phyloP scores from a whole-genome alignment of 2,113 vertebrate genomes.

The Lucifuga dentata region DNA sequence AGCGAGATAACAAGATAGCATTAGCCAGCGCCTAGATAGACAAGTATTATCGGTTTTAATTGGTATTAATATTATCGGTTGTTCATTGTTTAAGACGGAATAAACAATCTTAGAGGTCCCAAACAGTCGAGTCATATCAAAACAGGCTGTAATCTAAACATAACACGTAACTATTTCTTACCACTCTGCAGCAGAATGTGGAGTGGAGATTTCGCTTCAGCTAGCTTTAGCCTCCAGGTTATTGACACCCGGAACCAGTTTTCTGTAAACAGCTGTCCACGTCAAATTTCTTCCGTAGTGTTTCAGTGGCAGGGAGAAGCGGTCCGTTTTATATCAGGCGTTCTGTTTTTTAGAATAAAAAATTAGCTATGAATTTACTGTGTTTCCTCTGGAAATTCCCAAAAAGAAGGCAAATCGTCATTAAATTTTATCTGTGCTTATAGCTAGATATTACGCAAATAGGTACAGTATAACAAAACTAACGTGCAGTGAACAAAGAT shows the following conservation, averaged over 20 bases:
- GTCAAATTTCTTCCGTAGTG: constrained; percentile 48
- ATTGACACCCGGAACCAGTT: constrained; percentile 65
- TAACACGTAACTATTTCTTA: constrained; percentile 42
- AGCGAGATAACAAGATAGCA: constrained; percentile 16
- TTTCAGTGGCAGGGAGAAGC: not conserved
- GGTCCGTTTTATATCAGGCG: not conserved
- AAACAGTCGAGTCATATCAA: not conserved
- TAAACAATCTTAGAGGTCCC: not conserved
- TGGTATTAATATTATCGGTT: not conserved
- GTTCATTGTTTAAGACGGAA: not conserved
- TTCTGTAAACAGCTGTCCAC: constrained; percentile 20
- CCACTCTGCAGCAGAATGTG: constrained; percentile 37
- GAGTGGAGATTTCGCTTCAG: constrained; percentile 37
- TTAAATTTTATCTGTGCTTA: too few relatives aligned
- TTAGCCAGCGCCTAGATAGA: constrained; percentile 37
- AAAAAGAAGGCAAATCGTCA: too few relatives aligned
- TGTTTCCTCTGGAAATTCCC: too few relatives aligned
- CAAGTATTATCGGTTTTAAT: not conserved
- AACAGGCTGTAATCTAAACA: accelerated
- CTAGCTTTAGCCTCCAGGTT: constrained; percentile 58
- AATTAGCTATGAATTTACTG: too few relatives aligned
- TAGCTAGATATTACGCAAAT: too few relatives aligned
- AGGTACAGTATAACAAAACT: too few relatives aligned
- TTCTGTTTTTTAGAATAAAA: too few relatives aligned
- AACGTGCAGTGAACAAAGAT: too few relatives aligned